Evolutionary conservation across 2,888 invertebrate species (phyloP).

Genomic region (Ornithoptera priamus): DNA sequence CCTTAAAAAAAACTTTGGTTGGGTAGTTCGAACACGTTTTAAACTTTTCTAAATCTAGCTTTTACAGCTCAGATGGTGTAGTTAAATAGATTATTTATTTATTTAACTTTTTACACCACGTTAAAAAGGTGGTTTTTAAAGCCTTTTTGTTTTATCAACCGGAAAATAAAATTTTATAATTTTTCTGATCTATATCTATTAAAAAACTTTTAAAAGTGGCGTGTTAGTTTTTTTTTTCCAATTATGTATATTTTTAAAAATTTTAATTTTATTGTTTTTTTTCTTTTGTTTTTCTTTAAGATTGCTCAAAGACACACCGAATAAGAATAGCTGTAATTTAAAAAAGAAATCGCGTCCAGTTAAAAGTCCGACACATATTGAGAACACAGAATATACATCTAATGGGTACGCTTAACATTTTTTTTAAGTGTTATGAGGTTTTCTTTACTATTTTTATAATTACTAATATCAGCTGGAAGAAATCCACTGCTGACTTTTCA

Average conservation of each 20-base stretch:
- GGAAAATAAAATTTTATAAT: not conserved
- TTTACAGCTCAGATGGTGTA: not conserved
- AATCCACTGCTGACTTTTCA: too few species aligned
- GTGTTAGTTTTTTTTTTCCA: not conserved
- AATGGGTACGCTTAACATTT: slow-evolving; percentile 53
- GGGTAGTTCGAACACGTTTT: not conserved
- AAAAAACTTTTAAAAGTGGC: not conserved
- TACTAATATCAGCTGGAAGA: too few species aligned
- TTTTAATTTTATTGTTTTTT: not conserved
- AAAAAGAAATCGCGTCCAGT: slow-evolving; percentile 63
- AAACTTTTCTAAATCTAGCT: not conserved
- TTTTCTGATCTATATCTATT: not conserved
- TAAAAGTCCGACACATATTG: slow-evolving; percentile 60
- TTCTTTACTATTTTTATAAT: too few species aligned
- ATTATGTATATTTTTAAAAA: not conserved
- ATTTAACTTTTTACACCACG: too few species aligned
- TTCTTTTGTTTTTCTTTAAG: slow-evolving; percentile 37
- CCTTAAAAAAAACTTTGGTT: not conserved
- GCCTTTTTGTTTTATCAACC: not conserved
- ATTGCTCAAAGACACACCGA: slow-evolving; percentile 65
- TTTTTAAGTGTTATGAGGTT: too few species aligned
- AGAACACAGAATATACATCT: slow-evolving; percentile 65
- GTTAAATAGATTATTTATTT: not conserved
- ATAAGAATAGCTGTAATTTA: slow-evolving; percentile 56
- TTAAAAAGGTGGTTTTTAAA: too few species aligned